phyloP scores from a whole-genome alignment of 1,140 invertebrate genomes.

The Zaprionus vittiger region DNA sequence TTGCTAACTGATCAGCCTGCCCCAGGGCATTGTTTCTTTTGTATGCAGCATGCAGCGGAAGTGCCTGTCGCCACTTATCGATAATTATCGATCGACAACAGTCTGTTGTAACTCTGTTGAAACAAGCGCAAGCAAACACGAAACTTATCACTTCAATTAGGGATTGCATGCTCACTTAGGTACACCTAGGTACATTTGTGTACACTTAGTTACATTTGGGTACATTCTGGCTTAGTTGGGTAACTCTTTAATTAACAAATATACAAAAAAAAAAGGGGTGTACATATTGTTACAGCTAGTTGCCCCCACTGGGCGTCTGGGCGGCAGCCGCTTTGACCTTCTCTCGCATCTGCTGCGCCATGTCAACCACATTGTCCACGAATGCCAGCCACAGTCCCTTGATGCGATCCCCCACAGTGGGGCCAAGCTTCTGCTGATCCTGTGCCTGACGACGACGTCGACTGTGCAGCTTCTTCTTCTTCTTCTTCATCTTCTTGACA shows the following conservation, averaged over 20 bases:
- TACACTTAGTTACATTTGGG: too few species aligned
- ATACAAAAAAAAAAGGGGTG: slow-evolving; percentile 10
- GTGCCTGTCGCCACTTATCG: slow-evolving; percentile 7
- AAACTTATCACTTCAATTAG: not conserved
- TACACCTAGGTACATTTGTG: too few species aligned
- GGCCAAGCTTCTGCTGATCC: not conserved
- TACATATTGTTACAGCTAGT: not conserved
- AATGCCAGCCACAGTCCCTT: slow-evolving; percentile 55
- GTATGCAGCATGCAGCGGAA: slow-evolving; percentile 15
- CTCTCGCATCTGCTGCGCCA: slow-evolving; percentile 55
- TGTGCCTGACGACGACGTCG: not conserved
- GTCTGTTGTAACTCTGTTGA: not conserved
- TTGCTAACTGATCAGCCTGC: slow-evolving; percentile 38
- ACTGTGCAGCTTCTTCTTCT: slow-evolving; percentile 55
- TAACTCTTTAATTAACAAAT: not conserved
- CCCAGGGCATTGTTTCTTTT: slow-evolving; percentile 42
- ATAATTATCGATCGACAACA: not conserved
- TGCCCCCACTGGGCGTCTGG: slow-evolving; percentile 8
- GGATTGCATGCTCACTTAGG: too few species aligned
- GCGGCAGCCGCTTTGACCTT: slow-evolving; percentile 34
- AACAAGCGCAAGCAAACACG: not conserved
- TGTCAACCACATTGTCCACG: slow-evolving; percentile 51
- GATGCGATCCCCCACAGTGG: slow-evolving; percentile 40
- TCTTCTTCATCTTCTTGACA: slow-evolving; percentile 33
- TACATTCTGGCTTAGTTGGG: too few species aligned